phyloP scores from a whole-genome alignment of 1,140 invertebrate species.

The Drosophila jambulina region DNA sequence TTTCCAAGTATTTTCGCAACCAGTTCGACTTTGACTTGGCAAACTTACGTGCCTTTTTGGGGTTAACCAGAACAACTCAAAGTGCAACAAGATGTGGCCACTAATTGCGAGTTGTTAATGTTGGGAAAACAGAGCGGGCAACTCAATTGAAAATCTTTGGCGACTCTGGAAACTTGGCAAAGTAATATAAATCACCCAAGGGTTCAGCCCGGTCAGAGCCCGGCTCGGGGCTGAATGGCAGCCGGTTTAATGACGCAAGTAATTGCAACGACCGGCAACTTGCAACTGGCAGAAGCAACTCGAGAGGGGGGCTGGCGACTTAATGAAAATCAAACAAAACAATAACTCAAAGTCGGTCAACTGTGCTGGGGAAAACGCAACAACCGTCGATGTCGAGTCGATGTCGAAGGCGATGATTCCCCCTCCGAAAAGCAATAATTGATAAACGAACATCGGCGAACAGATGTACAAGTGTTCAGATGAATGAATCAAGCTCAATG shows the following conservation, averaged over 20 bases:
- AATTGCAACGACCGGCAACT: conserved; percentile 65
- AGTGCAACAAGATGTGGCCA: conserved; percentile 47
- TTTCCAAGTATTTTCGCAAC: conserved; percentile 3
- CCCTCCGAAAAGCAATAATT: conserved; percentile 69
- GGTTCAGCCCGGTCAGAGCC: conserved; percentile 62
- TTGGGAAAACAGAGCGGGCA: conserved; percentile 55
- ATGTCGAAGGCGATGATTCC: conserved; percentile 15
- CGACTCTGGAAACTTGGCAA: conserved; percentile 61
- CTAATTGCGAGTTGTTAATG: conserved; percentile 76
- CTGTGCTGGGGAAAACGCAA: conserved; percentile 69
- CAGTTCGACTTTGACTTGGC: conserved; percentile 20
- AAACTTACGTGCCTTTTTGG: conserved; percentile 47
- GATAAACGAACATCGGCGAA: conserved; percentile 80
- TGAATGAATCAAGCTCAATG: conserved; percentile 63
- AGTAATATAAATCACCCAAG: conserved; percentile 83
- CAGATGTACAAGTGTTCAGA: conserved; percentile 81
- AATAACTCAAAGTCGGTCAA: conserved; percentile 81
- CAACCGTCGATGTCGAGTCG: conserved; percentile 15
- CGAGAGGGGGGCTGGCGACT: conserved; percentile 37
- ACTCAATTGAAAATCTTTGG: conserved; percentile 79
- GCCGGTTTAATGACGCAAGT: conserved; percentile 77
- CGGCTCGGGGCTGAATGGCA: conserved; percentile 46
- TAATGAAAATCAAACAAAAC: conserved; percentile 81
- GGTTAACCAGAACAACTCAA: conserved; percentile 42
- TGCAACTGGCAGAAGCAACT: conserved; percentile 36